Percentiles rank a stretch among this genome's conserved stretches.
Conservation (phyloP, 92 coral and sea anemone species). For the Umimayanthus kanabou region DNA sequence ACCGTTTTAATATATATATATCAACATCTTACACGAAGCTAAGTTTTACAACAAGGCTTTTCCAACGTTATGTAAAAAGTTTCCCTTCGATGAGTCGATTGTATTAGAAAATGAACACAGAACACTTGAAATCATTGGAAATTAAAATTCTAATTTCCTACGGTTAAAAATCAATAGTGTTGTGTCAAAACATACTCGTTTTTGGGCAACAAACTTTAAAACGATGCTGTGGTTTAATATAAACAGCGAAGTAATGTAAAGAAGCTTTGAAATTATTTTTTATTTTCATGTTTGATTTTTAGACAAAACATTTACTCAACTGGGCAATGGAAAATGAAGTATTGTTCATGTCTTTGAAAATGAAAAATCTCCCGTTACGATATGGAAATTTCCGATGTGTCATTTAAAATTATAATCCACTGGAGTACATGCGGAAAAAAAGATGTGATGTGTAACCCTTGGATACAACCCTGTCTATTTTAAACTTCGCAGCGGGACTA, state of each 20-base stretch:
- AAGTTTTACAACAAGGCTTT: not conserved
- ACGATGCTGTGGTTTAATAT: not conserved
- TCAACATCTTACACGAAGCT: not conserved
- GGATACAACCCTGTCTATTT: not conserved
- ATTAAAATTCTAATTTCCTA: not conserved
- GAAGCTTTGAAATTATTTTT: too few relatives aligned
- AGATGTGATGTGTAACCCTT: not conserved
- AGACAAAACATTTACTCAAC: not conserved
- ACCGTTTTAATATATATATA: too few relatives aligned
- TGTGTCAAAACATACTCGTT: not conserved
- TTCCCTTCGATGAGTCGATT: too few relatives aligned
- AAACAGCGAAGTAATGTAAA: too few relatives aligned
- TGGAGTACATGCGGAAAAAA: not conserved
- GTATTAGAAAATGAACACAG: not conserved
- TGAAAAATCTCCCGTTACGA: not conserved
- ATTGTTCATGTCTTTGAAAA: not conserved
- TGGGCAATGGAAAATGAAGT: not conserved
- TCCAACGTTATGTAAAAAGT: not conserved
- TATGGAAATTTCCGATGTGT: constrained; percentile 21
- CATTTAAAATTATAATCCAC: not conserved
- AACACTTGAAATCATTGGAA: not conserved
- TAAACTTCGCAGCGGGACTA: not conserved
- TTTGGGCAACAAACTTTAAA: not conserved
- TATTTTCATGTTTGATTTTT: too few relatives aligned
- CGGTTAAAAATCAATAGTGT: not conserved